A percentile compares a stretch with the other conserved stretches of the same genome.
These are phyloP conservation scores for Aporrectodea caliginosa DNA, from an alignment of 1,140 invertebrate species.

Conservation along the genomic window DNA sequence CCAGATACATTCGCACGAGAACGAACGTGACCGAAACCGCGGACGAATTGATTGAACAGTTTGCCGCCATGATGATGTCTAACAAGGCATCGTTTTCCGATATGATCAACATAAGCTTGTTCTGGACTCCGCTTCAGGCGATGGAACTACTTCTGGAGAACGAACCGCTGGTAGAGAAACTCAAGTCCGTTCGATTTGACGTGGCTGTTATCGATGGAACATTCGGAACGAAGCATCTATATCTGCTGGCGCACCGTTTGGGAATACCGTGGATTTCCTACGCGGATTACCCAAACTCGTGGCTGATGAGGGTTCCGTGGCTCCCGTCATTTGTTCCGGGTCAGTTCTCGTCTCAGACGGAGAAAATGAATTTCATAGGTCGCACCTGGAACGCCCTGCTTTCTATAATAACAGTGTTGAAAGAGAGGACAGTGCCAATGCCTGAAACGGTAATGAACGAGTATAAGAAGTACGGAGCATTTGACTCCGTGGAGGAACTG, in stretches of 20 bases:
- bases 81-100: too few relatives aligned
- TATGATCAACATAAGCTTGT: too few relatives aligned
- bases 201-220: conserved; percentile 9
- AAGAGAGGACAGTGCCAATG: not conserved
- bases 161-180: too few relatives aligned
- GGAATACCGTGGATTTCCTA: conserved; percentile 15
- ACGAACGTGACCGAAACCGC: too few relatives aligned
- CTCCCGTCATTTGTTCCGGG: conserved; percentile 8
- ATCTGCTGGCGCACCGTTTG: conserved; percentile 3
- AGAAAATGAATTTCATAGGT: not conserved
- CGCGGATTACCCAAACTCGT: conserved; percentile 7
- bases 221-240: not conserved
- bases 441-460: not conserved
- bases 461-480: not conserved
- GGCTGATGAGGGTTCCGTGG: conserved; percentile 11
- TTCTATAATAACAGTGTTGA: not conserved
- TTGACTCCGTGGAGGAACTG: not conserved
- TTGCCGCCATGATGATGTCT: too few relatives aligned
- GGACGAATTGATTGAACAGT: too few relatives aligned
- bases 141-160: too few relatives aligned
- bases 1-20: too few relatives aligned
- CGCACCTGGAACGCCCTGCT: not conserved
- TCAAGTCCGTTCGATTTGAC: too few relatives aligned
- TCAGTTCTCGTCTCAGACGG: not conserved
- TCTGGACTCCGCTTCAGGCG: too few relatives aligned